A percentile compares a stretch with the other conserved stretches of the same genome.
Evolutionary conservation across 1,140 invertebrate genomes (phyloP).

Genomic region (Drosophila lacteicornis): DNA sequence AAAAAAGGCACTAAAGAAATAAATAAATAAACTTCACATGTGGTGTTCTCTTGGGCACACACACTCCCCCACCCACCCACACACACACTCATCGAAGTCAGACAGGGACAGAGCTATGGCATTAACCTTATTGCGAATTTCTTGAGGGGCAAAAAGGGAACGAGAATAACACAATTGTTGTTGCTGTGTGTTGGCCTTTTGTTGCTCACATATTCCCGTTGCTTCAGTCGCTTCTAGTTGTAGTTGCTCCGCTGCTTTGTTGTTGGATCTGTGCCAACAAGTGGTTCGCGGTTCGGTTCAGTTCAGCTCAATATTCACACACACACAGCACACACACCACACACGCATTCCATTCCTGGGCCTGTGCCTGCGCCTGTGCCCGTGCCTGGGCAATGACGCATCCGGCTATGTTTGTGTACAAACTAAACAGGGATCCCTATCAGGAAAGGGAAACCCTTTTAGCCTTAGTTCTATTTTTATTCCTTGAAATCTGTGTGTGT

Average conservation of each 20-base stretch:
- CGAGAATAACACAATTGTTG: constrained; percentile 50
- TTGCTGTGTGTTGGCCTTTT: constrained; percentile 20
- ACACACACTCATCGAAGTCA: neutral
- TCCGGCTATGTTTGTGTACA: constrained; percentile 17
- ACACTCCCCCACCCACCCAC: neutral
- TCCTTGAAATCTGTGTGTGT: neutral
- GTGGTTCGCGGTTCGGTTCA: constrained; percentile 61
- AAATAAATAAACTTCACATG: constrained; percentile 10
- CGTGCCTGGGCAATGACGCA: constrained; percentile 33
- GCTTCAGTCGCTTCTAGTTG: constrained; percentile 17
- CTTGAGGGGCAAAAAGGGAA: neutral
- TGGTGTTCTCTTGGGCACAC: constrained; percentile 15
- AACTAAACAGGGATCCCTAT: constrained; percentile 4
- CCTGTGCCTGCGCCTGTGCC: constrained; percentile 1
- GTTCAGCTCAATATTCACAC: constrained; percentile 41
- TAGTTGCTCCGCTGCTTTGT: constrained; percentile 14
- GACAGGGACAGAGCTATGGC: constrained; percentile 30
- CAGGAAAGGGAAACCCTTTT: neutral
- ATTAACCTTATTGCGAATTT: constrained; percentile 47
- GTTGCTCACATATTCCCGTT: constrained; percentile 16
- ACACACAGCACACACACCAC: neutral
- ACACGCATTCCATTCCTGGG: constrained; percentile 53
- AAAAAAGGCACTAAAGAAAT: neutral
- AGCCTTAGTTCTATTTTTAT: neutral
- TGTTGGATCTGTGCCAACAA: constrained; percentile 74